Percentiles rank a stretch among this genome's conserved stretches.
These are phyloP conservation scores for Drosophila kepulauana DNA, from an alignment of 1,140 invertebrate species.

Conservation along the genomic window DNA sequence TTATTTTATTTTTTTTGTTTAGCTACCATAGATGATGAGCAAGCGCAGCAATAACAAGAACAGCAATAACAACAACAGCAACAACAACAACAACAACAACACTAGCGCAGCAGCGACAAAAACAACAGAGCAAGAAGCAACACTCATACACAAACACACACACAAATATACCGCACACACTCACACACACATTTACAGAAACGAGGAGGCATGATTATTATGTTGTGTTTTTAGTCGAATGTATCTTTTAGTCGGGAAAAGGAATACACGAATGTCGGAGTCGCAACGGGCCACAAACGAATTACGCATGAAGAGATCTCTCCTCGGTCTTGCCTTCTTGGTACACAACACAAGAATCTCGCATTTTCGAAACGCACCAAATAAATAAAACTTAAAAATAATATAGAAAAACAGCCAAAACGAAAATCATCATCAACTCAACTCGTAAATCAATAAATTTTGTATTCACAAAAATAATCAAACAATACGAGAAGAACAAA, in stretches of 20 bases:
- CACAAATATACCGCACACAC: conserved; percentile 28
- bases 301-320: conserved; percentile 75
- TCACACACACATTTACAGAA: conserved; percentile 22
- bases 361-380: conserved; percentile 60
- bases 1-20: conserved; percentile 71
- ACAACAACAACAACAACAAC: conserved; percentile 31
- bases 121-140: conserved; percentile 55
- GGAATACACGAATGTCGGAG: conserved; percentile 77
- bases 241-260: conserved; percentile 80
- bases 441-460: conserved; percentile 46
- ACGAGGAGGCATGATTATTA: conserved; percentile 57
- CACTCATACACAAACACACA: conserved; percentile 39
- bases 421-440: conserved; percentile 22
- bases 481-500: conserved; percentile 24
- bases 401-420: conserved; percentile 3
- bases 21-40: conserved; percentile 64
- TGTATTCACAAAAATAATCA: conserved; percentile 32
- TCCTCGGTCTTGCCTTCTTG: conserved; percentile 33
- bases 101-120: conserved; percentile 7
- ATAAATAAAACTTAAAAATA: conserved; percentile 30
- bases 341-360: conserved; percentile 51
- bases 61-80: conserved; percentile 38
- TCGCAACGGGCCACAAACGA: conserved; percentile 52
- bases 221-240: conserved; percentile 80
- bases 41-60: conserved; percentile 54